phyloP scores from a whole-genome alignment of 2,888 invertebrate genomes.

The Nephrotoma flavescens region DNA sequence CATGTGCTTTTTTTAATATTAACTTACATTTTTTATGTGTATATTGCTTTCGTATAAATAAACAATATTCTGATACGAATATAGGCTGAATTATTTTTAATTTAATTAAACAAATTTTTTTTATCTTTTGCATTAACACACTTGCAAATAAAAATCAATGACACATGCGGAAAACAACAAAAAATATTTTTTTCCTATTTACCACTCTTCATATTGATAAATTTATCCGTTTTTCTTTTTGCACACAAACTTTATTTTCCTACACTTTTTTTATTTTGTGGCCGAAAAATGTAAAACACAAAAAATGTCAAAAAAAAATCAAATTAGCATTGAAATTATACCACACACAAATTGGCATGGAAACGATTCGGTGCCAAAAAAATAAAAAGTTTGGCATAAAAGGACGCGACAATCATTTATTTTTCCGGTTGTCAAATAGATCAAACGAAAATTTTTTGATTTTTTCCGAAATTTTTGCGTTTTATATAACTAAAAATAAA shows the following conservation, averaged over 20 bases:
- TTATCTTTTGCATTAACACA: neutral
- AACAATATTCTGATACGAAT: neutral
- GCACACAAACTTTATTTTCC: neutral
- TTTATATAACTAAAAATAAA: neutral
- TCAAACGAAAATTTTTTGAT: neutral
- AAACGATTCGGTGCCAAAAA: neutral
- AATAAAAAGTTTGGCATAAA: neutral
- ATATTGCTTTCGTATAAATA: neutral
- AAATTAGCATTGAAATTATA: neutral
- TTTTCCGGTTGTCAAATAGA: neutral
- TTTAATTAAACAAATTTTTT: neutral
- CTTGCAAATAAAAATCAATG: neutral
- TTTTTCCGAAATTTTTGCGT: neutral
- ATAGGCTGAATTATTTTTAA: neutral
- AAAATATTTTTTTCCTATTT: neutral
- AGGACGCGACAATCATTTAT: neutral
- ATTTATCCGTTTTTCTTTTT: neutral
- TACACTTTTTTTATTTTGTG: neutral
- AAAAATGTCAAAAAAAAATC: neutral
- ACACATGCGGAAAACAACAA: neutral
- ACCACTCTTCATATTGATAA: neutral
- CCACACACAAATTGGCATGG: neutral
- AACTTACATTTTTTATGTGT: neutral
- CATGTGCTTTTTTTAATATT: neutral
- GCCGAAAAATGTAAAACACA: neutral